Base-by-base conservation (phyloP, 2,888 invertebrate genomes). In the Tolmerus cingulatus region DNA sequence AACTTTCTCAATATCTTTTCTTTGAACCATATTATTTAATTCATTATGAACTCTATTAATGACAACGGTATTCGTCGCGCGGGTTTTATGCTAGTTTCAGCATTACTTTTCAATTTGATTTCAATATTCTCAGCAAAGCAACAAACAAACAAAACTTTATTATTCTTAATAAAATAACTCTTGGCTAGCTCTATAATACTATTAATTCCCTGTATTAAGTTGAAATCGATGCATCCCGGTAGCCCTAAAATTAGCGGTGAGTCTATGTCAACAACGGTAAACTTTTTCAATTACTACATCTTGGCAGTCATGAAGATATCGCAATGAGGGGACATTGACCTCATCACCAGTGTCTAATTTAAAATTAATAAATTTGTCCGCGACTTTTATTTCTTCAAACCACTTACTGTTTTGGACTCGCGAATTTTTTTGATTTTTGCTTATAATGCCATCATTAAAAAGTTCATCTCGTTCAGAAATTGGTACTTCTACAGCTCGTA, bases 131-230 rank as follows among this genome's bases (percentile, higher is more conserved):
- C 40, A 51, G 88, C 87, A 82, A 89, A 89, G 76, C 88, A 88
- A 1, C 87, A 88, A 55, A 89, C 76, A 88, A 89, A 89, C 78
- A 89, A 40, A 86, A 51, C 88, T 79, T 57, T 88, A 34, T 88
- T 87, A 78, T 74, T 77, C 55, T 85, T 55, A 19, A 74, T 55
- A 43, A 87, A 81, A 51, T 5, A 4, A 37, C 9, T 37, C 23
- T 74, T 76, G 23, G 23, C 14, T 19, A 37, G 9, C 19, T 55
- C 55, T 19, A 76, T 9, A 14, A 88, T 40, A 23, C 30, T 86
- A 66, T 88, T 74, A 12, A 88, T 86, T 27, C 86, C 51, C 19
- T 88, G 86, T 19, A 89, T 87, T 74, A 89, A 84, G 9, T 86
- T 86, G 5, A 89, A 85, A 74, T 74, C 16, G 30, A 86, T 77